A percentile compares a stretch with the other conserved stretches of the same genome.
Conservation (phyloP, 2,888 invertebrate species). For the Agrenia bidenticulata region DNA sequence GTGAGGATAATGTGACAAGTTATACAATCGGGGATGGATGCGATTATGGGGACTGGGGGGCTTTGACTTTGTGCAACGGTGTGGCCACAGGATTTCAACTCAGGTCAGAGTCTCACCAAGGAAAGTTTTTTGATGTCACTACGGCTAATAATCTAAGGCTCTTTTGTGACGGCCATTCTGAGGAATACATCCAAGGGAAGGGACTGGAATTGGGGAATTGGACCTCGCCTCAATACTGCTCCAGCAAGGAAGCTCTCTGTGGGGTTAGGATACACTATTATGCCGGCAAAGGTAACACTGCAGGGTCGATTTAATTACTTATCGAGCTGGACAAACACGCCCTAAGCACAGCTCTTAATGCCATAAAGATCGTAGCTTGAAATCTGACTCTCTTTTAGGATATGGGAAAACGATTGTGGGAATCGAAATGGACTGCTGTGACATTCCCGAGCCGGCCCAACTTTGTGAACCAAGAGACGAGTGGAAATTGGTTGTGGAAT, state of each 20-base stretch:
- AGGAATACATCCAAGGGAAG: constrained; percentile 35
- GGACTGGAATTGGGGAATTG: constrained; percentile 41
- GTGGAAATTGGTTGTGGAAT: constrained; percentile 46
- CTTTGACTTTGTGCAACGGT: constrained; percentile 36
- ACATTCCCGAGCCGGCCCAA: constrained; percentile 40
- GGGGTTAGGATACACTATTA: constrained; percentile 46
- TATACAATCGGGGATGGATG: constrained; percentile 22
- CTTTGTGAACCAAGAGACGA: constrained; percentile 36
- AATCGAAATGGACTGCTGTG: constrained; percentile 42
- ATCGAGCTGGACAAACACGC: too few relatives aligned
- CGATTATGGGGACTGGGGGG: constrained; percentile 30
- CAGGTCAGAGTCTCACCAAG: constrained; percentile 36
- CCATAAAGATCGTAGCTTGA: too few relatives aligned
- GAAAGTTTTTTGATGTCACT: constrained; percentile 42
- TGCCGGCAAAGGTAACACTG: constrained; percentile 16
- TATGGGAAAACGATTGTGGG: constrained; percentile 45
- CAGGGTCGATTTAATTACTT: too few relatives aligned
- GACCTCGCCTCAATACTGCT: constrained; percentile 37
- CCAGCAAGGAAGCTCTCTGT: constrained; percentile 39
- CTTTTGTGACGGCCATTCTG: constrained; percentile 27
- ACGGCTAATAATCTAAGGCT: constrained; percentile 41
- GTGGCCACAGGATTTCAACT: constrained; percentile 48
- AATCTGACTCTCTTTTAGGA: too few relatives aligned
- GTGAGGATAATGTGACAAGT: neutral
- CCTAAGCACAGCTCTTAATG: too few relatives aligned